Conservation (phyloP, 2,888 invertebrate genomes). For the Drosophila stalkeri region DNA sequence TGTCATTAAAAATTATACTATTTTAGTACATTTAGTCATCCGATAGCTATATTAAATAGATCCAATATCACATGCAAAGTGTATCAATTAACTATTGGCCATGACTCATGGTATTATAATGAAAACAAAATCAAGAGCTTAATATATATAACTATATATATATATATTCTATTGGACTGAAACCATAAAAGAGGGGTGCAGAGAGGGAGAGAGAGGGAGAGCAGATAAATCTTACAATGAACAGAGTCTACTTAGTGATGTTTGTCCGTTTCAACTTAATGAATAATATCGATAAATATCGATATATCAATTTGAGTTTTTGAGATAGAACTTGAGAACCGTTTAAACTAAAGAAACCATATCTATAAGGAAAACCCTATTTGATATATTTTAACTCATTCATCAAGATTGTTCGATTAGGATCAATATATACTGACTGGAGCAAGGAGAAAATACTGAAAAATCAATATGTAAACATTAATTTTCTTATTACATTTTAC, state of each 20-base stretch:
- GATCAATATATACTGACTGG: background rate
- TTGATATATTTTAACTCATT: background rate
- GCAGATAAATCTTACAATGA: background rate
- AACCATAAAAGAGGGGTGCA: no score
- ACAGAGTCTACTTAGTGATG: background rate
- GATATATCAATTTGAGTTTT: background rate
- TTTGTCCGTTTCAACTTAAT: background rate
- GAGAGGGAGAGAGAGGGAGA: background rate
- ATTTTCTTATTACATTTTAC: conserved; percentile 1
- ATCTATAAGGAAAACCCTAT: background rate
- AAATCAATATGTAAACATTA: background rate
- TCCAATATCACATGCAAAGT: conserved; percentile 42
- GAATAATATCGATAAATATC: background rate
- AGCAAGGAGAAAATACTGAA: background rate
- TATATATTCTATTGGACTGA: background rate
- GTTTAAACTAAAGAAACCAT: background rate
- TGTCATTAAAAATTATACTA: conserved; percentile 43
- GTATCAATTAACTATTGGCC: background rate
- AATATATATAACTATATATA: background rate
- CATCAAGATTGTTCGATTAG: background rate
- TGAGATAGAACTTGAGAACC: background rate
- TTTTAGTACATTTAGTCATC: conserved; percentile 43
- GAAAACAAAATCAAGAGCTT: background rate
- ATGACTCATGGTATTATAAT: conserved; percentile 28
- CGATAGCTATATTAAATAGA: conserved; percentile 19